phyloP scores from a whole-genome alignment of 35 echinoderm and acorn worm species.

The Heliocidaris erythrogramma region DNA sequence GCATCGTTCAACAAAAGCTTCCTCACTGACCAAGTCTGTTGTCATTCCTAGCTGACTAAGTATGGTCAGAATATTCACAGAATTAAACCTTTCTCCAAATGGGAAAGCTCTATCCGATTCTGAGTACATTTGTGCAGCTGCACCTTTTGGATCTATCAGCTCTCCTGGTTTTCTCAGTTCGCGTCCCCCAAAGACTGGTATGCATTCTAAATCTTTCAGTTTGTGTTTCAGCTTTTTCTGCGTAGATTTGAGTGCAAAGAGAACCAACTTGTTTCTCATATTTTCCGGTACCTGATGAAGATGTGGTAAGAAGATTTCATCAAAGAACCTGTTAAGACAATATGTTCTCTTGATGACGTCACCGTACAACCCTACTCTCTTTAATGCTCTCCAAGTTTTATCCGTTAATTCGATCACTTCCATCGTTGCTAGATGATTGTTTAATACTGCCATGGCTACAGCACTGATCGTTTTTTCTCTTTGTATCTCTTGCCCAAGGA shows the following conservation, averaged over 20 bases:
- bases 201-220: conserved; percentile 47
- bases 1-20: background rate
- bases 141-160: conserved; percentile 47
- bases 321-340: conserved; percentile 56
- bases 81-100: conserved; percentile 23
- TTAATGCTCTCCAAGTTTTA: background rate
- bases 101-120: conserved; percentile 60
- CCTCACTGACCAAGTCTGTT: background rate
- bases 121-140: conserved; percentile 25
- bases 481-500: conserved; percentile 33
- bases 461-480: background rate
- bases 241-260: background rate
- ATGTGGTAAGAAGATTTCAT: conserved; percentile 57
- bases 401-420: background rate
- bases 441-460: background rate
- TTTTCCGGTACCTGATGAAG: background rate
- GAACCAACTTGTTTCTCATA: conserved; percentile 2
- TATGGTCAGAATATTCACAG: background rate
- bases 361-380: background rate
- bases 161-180: background rate
- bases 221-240: background rate
- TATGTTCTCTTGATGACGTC: background rate
- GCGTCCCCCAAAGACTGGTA: conserved; percentile 29
- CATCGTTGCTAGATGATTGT: background rate
- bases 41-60: conserved; percentile 60